These are phyloP conservation scores for Agrenia bidenticulata DNA, from an alignment of 2,888 invertebrate species.

Conservation along the genomic window DNA sequence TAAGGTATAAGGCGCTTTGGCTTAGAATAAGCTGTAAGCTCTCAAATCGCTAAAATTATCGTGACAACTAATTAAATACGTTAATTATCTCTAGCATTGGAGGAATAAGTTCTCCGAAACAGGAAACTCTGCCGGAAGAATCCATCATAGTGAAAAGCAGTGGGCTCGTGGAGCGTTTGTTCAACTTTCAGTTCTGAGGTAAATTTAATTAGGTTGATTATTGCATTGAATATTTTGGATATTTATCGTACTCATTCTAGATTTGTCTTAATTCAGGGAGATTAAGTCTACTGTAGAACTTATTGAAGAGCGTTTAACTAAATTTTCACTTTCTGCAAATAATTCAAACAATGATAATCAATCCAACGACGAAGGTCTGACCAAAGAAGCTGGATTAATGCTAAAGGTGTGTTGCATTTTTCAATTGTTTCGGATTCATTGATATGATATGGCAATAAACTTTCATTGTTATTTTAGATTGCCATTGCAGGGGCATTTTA, in stretches of 20 bases:
- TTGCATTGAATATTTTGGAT: neutral
- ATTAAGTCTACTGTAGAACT: constrained; percentile 72
- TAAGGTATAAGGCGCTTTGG: constrained; percentile 60
- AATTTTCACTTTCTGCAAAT: too few relatives aligned
- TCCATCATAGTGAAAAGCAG: constrained; percentile 18
- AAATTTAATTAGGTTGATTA: neutral
- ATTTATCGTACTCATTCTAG: neutral
- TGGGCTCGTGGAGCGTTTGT: constrained; percentile 43
- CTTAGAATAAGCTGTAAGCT: neutral
- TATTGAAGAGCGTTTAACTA: constrained; percentile 65
- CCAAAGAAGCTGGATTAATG: constrained; percentile 44
- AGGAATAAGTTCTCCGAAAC: constrained; percentile 22
- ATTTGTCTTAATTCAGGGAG: constrained; percentile 59
- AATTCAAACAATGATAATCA: too few relatives aligned
- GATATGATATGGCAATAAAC: too few relatives aligned
- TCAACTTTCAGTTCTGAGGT: constrained; percentile 44
- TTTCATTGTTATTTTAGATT: constrained; percentile 59
- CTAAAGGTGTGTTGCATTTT: constrained; percentile 35
- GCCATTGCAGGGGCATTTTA: constrained; percentile 85
- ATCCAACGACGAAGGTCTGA: constrained; percentile 23
- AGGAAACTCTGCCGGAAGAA: neutral
- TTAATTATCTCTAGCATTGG: constrained; percentile 28
- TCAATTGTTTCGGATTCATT: neutral
- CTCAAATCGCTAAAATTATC: neutral
- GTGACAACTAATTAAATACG: neutral